phyloP scores from a whole-genome alignment of 2,797 vertebrate species.

The Pterois miles region DNA sequence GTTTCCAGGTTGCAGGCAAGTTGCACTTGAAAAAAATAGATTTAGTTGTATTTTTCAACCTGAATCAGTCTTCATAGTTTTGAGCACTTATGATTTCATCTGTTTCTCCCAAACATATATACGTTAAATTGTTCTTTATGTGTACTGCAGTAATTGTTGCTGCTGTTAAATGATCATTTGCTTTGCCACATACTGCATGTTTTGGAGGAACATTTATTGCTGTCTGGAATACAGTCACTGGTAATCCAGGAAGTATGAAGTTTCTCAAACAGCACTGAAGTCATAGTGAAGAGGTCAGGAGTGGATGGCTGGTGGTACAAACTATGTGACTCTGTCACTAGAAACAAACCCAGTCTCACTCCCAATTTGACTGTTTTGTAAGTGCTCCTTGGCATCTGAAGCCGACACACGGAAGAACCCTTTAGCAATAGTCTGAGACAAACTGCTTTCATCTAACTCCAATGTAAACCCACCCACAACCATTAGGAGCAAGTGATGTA shows the following conservation, averaged over 20 bases:
- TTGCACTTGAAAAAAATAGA: not conserved
- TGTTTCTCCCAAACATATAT: not conserved
- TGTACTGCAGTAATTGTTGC: not conserved
- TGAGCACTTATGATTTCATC: not conserved
- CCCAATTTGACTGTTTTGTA: too few relatives aligned
- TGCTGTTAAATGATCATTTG: not conserved
- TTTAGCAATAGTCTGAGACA: too few relatives aligned
- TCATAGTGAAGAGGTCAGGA: not conserved
- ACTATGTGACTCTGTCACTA: not conserved
- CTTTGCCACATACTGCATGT: not conserved
- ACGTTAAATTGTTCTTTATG: not conserved
- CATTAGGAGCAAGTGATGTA: too few relatives aligned
- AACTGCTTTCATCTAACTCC: too few relatives aligned
- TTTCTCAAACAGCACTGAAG: not conserved
- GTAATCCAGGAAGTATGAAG: not conserved
- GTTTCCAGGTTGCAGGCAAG: not conserved
- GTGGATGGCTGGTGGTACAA: not conserved
- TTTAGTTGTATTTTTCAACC: not conserved
- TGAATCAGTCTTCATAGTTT: not conserved
- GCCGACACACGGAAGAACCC: too few relatives aligned
- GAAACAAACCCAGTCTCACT: too few relatives aligned
- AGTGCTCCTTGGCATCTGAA: too few relatives aligned
- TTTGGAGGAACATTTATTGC: not conserved
- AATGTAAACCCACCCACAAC: too few relatives aligned
- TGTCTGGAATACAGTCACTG: not conserved